Percentiles rank a stretch among this genome's conserved stretches.
phyloP scores from a whole-genome alignment of 2,797 vertebrate species.

The Phrynocephalus forsythii region DNA sequence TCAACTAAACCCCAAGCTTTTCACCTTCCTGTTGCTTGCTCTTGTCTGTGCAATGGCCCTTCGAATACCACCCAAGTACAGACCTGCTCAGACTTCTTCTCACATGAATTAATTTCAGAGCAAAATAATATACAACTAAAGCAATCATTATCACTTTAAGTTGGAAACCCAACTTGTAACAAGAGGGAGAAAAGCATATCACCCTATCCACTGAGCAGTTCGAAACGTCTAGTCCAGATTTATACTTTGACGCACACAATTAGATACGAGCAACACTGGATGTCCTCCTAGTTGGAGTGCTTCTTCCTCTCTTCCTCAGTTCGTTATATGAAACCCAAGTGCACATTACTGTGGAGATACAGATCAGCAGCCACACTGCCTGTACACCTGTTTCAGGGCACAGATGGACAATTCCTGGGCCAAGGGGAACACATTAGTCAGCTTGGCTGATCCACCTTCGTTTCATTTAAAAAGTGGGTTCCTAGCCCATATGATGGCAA shows the following conservation, averaged over 20 bases:
- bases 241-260: not conserved
- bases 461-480: not conserved
- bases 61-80: not conserved
- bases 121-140: too few species aligned
- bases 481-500: not conserved
- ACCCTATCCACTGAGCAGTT: not conserved
- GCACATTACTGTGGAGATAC: not conserved
- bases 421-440: not conserved
- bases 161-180: not conserved
- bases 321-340: not conserved
- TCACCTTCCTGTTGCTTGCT: not conserved
- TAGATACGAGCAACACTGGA: not conserved
- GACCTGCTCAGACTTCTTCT: not conserved
- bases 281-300: not conserved
- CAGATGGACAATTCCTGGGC: not conserved
- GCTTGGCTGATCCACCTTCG: not conserved
- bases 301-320: not conserved
- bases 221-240: not conserved
- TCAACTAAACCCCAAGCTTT: not conserved
- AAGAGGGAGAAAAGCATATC: not conserved
- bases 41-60: not conserved
- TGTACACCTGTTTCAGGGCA: not conserved
- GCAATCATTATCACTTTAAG: too few species aligned
- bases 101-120: not conserved
- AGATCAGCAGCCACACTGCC: not conserved